Base-by-base conservation (phyloP, 2,113 vertebrate genomes). In the Charina bottae region DNA sequence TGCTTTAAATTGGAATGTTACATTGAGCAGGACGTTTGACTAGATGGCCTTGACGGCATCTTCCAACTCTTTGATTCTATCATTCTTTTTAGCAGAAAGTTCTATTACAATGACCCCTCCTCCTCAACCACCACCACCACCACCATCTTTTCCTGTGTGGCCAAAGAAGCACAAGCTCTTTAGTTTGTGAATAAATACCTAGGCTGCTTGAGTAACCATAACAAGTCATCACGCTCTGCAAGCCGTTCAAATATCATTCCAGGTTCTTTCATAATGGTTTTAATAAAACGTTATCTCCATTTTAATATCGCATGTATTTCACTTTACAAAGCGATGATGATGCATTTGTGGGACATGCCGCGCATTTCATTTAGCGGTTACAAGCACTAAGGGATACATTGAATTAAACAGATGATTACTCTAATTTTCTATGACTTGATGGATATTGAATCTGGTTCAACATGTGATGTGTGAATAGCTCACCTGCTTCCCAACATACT, bases 321-420 rank as follows among this genome's bases (percentile, higher is more conserved):
- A 95, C 95, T 96, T 92, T 96, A 97, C 95, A 96, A 96, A 95
- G 94, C 92, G 91, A 89, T 96, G 94, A 90, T 96, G 95, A 95
- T 95, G 96, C 96, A 96, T 97, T 96, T 95, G 93, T 91, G 93
- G 95, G 94, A 92, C 93, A 94, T 85, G 93, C 94, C 72, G 68
- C 89, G 93, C 92, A 92, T 96, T 96, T 97, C 96, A 95, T 96
- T 97, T 96, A 96, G 96, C 93, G 49, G 92, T 96, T 97, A 96
- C 96, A 95, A 93, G 95, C 93, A 90, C 94, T 96, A 92, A 96
- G 96, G 94, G 94, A 96, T 96, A 91, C 94, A 91, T 12, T 96
- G 96, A 97, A 97, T 96, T 95, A 96, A 96, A 96, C 95, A 95
- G 95, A 95, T 96, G 7, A 96, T 96, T 96, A 95, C 95, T 95